Evolutionary conservation across 2,888 invertebrate genomes (phyloP).

Genomic region (Lepidochrysops patricia): DNA sequence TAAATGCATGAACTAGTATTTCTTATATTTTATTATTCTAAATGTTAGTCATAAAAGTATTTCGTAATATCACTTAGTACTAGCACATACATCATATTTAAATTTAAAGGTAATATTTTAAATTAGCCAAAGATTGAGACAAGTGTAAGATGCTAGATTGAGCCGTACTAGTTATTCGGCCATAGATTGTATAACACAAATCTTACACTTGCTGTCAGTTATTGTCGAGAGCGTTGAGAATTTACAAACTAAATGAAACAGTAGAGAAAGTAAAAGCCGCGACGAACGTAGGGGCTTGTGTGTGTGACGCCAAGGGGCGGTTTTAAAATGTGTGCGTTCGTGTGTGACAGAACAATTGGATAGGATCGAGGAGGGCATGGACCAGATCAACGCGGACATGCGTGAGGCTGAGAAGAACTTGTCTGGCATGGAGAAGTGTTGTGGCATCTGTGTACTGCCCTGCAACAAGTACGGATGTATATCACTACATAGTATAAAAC

Average conservation of each 20-base stretch:
- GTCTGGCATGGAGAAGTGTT: conserved; percentile 99
- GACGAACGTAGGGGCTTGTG: conserved; percentile 49
- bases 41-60: conserved; percentile 58
- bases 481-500: background rate
- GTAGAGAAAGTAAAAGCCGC: conserved; percentile 22
- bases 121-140: conserved; percentile 47
- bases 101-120: conserved; percentile 55
- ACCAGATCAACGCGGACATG: conserved; percentile 99
- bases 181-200: conserved; percentile 32
- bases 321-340: conserved; percentile 44
- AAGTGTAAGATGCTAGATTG: conserved; percentile 69
- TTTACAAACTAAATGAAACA: conserved; percentile 47
- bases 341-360: conserved; percentile 96
- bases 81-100: conserved; percentile 68
- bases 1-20: conserved; percentile 62
- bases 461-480: conserved; percentile 91
- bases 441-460: conserved; percentile 97
- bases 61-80: conserved; percentile 58
- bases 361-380: conserved; percentile 99
- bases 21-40: conserved; percentile 45
- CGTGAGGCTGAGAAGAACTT: conserved; percentile 99
- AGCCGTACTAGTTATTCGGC: conserved; percentile 12
- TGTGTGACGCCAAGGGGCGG: conserved; percentile 34
- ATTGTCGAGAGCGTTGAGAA: conserved; percentile 75
- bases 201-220: conserved; percentile 66